Evolutionary conservation across 2,113 vertebrate species (phyloP).

Genomic region (Ciconia maguari): DNA sequence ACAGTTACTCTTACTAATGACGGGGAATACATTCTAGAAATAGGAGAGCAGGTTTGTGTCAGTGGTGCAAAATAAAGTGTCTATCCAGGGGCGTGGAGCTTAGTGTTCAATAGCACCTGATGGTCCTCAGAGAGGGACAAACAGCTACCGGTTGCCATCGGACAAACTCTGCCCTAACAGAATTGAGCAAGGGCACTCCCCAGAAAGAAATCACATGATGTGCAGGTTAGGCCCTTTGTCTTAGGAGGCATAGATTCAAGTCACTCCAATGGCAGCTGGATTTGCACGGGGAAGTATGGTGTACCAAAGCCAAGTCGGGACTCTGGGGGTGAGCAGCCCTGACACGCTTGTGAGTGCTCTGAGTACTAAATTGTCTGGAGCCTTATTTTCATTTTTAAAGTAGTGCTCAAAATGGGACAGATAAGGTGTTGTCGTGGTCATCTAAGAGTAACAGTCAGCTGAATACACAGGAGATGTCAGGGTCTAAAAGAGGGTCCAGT

Average conservation of each 20-base stretch:
- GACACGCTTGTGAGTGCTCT: neutral
- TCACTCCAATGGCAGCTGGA: neutral
- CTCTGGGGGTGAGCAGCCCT: neutral
- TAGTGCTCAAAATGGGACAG: neutral
- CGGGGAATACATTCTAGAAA: neutral
- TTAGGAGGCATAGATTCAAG: neutral
- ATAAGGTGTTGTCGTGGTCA: neutral
- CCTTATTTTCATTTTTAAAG: neutral
- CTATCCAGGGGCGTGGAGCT: neutral
- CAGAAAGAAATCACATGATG: fast-evolving
- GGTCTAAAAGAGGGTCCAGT: neutral
- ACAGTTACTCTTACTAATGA: neutral
- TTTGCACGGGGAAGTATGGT: neutral
- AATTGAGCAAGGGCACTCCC: neutral
- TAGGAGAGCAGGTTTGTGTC: neutral
- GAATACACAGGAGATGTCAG: neutral
- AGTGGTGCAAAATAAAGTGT: neutral
- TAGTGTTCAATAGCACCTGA: neutral
- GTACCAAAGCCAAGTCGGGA: neutral
- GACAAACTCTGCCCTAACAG: neutral
- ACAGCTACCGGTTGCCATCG: neutral
- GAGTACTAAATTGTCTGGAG: neutral
- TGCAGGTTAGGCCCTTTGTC: neutral
- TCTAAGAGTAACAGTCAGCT: neutral
- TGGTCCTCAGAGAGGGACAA: neutral